Evolutionary conservation across 2,113 vertebrate species (phyloP).

Genomic region (Notothenia rossii): DNA sequence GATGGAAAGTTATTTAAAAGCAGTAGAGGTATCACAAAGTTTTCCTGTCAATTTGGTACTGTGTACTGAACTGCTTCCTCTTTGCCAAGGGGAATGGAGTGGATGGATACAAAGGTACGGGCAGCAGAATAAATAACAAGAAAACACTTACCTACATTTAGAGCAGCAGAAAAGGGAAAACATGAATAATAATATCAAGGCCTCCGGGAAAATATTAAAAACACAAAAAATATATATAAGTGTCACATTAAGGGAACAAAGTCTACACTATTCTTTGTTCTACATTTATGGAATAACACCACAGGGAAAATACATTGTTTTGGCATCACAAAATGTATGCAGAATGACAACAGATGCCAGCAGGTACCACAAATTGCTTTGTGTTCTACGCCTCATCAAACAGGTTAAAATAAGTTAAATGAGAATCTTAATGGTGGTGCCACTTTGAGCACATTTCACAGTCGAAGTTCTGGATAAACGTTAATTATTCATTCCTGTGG

Average conservation of each 20-base stretch:
- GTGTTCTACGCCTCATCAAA: neutral
- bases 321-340: neutral
- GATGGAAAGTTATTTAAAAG: neutral
- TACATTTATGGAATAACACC: slow-evolving; percentile 13
- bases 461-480: neutral
- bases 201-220: slow-evolving; percentile 27
- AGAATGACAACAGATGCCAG: neutral
- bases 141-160: slow-evolving; percentile 68
- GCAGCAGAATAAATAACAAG: slow-evolving; percentile 15
- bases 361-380: neutral
- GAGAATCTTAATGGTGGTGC: neutral
- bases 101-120: slow-evolving; percentile 24
- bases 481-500: neutral
- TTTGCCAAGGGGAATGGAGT: slow-evolving; percentile 35
- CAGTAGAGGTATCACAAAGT: neutral
- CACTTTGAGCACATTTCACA: slow-evolving; percentile 8
- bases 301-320: slow-evolving; percentile 9
- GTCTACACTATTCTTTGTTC: neutral
- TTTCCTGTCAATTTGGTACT: neutral
- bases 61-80: slow-evolving; percentile 18
- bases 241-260: slow-evolving; percentile 29
- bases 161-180: slow-evolving; percentile 29
- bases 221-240: slow-evolving; percentile 19
- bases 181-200: slow-evolving; percentile 34
- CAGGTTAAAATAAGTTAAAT: neutral